phyloP scores from a whole-genome alignment of 2,113 vertebrate species.

The Nibea albiflora region DNA sequence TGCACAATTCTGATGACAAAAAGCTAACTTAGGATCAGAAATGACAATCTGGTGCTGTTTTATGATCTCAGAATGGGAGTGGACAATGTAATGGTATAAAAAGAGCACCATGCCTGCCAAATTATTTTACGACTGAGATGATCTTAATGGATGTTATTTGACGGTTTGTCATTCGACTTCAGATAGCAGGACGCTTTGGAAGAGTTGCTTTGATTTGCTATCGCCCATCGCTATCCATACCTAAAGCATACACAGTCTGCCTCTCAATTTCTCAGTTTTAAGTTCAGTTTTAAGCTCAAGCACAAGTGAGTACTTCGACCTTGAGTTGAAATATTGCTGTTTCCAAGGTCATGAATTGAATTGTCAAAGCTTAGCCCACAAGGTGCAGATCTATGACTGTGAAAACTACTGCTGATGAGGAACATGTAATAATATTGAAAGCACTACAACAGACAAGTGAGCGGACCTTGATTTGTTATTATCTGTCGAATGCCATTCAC shows the following conservation, averaged over 20 bases:
- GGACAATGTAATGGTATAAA: slow-evolving; percentile 23
- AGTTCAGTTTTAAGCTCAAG: not conserved
- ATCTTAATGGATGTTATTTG: slow-evolving; percentile 6
- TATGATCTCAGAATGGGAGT: slow-evolving; percentile 8
- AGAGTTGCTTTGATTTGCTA: not conserved
- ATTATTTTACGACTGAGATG: slow-evolving; percentile 27
- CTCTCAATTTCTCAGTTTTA: not conserved
- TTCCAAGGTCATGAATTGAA: not conserved
- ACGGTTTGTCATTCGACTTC: not conserved
- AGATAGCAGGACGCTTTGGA: not conserved
- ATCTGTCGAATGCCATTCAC: not conserved
- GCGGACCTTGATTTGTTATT: not conserved
- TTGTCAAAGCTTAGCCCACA: not conserved
- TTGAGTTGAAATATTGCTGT: not conserved
- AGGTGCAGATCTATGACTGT: not conserved
- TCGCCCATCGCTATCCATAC: not conserved
- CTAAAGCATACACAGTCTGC: not conserved
- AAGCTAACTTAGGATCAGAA: slow-evolving; percentile 25
- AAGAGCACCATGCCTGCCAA: slow-evolving; percentile 8
- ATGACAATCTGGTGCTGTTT: slow-evolving; percentile 23
- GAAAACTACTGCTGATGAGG: not conserved
- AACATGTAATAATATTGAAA: not conserved
- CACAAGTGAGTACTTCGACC: not conserved
- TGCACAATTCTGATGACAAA: slow-evolving; percentile 45
- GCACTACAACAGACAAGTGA: not conserved